Conservation (phyloP, 2,113 vertebrate genomes). For the Anas platyrhynchos region DNA sequence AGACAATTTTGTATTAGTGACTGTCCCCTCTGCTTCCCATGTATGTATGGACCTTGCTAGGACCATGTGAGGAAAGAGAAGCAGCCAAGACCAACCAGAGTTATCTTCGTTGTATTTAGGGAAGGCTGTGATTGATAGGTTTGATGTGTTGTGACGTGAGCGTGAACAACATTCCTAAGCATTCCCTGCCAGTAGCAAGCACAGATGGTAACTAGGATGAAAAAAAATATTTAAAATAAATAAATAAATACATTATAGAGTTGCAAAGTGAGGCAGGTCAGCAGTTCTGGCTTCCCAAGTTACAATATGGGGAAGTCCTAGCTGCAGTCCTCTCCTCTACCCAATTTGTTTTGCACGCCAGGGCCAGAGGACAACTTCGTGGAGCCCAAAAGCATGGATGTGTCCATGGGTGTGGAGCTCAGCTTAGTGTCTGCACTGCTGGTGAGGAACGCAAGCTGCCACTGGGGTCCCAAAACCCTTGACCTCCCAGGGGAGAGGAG, state of each 20-base stretch:
- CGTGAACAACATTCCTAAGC: too few species aligned
- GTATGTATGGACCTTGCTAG: background rate
- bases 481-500: background rate
- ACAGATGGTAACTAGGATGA: too few species aligned
- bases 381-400: background rate
- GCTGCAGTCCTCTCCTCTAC: background rate
- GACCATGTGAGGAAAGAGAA: background rate
- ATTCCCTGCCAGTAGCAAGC: too few species aligned
- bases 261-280: background rate
- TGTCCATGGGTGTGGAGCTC: background rate
- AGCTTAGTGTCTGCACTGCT: background rate
- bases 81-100: background rate
- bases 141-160: too few species aligned
- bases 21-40: rapidly evolving
- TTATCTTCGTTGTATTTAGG: too few species aligned
- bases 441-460: background rate
- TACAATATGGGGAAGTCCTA: background rate
- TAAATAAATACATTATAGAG: background rate
- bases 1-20: rapidly evolving
- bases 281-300: background rate
- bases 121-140: too few species aligned
- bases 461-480: background rate
- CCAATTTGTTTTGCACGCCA: background rate
- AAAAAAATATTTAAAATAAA: too few species aligned
- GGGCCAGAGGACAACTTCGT: background rate